A percentile compares a stretch with the other conserved stretches of the same genome.
These are phyloP conservation scores for Bombycilla garrulus DNA, from an alignment of 2,113 vertebrate genomes.

Conservation along the genomic window DNA sequence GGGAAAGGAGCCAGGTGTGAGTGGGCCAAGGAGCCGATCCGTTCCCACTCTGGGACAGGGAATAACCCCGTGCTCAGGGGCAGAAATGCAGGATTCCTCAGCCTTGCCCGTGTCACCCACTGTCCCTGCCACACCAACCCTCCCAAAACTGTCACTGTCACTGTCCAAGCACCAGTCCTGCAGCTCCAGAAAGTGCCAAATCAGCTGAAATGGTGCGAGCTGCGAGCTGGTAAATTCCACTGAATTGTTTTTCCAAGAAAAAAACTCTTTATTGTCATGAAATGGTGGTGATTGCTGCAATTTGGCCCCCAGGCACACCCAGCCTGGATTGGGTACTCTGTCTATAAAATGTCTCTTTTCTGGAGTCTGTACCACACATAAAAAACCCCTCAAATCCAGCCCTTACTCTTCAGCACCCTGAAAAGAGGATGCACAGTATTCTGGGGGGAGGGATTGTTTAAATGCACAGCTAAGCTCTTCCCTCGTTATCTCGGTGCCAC, in stretches of 20 bases:
- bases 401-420: neutral
- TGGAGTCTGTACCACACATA: neutral
- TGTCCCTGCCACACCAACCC: neutral
- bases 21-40: neutral
- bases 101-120: too few species aligned
- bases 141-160: neutral
- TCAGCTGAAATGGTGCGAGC: neutral
- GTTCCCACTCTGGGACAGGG: rapidly evolving
- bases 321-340: neutral
- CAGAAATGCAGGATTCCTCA: neutral
- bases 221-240: neutral
- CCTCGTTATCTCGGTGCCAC: neutral
- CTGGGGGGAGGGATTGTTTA: neutral
- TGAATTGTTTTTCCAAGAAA: neutral
- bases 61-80: rapidly evolving
- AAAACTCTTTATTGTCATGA: neutral
- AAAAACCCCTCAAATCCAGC: neutral
- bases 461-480: neutral
- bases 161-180: neutral
- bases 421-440: neutral
- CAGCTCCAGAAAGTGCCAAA: neutral
- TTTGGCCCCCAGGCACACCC: neutral
- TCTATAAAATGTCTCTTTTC: neutral
- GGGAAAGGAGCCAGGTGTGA: neutral
- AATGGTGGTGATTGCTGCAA: neutral